These are phyloP conservation scores for Manis javanica DNA, from an alignment of 2,797 vertebrate species.

Conservation along the genomic window DNA sequence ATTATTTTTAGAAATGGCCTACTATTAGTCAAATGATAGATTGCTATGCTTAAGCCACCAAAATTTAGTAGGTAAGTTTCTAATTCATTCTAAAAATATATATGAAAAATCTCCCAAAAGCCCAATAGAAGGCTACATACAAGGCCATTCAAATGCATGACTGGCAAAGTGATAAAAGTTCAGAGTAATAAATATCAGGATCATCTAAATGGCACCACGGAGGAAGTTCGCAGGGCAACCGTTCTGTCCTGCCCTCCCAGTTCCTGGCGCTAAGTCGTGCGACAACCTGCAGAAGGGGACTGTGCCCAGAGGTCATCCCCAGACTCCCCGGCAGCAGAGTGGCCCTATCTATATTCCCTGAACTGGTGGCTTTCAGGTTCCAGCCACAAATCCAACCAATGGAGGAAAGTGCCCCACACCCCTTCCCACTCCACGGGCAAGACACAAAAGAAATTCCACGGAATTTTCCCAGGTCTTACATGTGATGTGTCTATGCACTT, in stretches of 20 bases:
- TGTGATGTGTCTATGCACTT: fast-evolving
- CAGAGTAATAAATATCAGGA: background rate
- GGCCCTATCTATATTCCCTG: background rate
- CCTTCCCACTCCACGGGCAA: background rate
- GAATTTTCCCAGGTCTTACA: background rate
- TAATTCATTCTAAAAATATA: background rate
- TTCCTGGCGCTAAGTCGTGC: background rate
- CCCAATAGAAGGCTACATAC: background rate
- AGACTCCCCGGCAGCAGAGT: fast-evolving
- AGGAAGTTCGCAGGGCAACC: background rate
- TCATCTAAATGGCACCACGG: background rate
- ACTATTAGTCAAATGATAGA: background rate
- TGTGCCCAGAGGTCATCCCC: background rate
- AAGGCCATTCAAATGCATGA: background rate
- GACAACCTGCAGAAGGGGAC: background rate
- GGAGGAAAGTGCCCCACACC: background rate
- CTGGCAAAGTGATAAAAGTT: background rate
- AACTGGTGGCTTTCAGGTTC: background rate
- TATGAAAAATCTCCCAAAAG: background rate
- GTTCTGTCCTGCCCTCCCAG: background rate
- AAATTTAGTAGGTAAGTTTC: background rate
- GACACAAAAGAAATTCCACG: background rate
- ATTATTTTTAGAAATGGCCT: background rate
- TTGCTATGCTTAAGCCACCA: background rate
- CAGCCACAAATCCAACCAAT: background rate